Evolutionary conservation across 92 coral and sea anemone genomes (phyloP), one percentile per base, ranked within the genome.

Genomic region (Palythoa caribaeorum): DNA sequence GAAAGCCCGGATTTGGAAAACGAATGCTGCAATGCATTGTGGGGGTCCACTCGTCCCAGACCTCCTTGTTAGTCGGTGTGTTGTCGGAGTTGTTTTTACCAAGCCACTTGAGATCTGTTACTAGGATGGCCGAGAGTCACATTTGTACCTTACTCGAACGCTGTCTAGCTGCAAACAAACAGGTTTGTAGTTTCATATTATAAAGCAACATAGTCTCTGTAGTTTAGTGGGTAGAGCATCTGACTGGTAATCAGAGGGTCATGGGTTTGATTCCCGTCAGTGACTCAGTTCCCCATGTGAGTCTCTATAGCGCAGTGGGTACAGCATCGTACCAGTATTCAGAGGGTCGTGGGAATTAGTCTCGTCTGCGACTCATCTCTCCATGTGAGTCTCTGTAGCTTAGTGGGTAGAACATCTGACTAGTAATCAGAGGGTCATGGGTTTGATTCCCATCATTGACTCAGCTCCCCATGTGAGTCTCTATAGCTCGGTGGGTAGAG

Each of bases 31-130:
- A 87, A 59, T 93, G 94, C 71, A 37, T 96, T 76, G 93, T 90
- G 52, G 94, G 84, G 6, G 94, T 94, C 19, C 99, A 96, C 78
- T 85, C 90, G 38, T 91, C 98, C n/a, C 99, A 96, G 69, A 80
- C 96, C 16, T 80, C 90, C 66, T 86, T 90, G 69, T 83, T 95
- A 28, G 60, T 96, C 1, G 88, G 89, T 79, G 89, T 96, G 54
- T 92, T 96, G 83, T 91, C 92, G 15, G 94, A 91, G 38, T 80
- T 77, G 54, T 96, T 95, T 87, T 92, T 96, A 37, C 84, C 90
- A 38, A 90, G 96, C 15, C 89, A 90, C 69, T 93, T 90, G 54
- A 94, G 94, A 8, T 89, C 96, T 35, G 90, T 96, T 54, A 90
- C 89, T 16, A 89, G 94, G 53, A 87, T 92, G 83, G 95, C 93